Evolutionary conservation across 2,113 vertebrate species (phyloP).

Genomic region (Phalacrocorax aristotelis): DNA sequence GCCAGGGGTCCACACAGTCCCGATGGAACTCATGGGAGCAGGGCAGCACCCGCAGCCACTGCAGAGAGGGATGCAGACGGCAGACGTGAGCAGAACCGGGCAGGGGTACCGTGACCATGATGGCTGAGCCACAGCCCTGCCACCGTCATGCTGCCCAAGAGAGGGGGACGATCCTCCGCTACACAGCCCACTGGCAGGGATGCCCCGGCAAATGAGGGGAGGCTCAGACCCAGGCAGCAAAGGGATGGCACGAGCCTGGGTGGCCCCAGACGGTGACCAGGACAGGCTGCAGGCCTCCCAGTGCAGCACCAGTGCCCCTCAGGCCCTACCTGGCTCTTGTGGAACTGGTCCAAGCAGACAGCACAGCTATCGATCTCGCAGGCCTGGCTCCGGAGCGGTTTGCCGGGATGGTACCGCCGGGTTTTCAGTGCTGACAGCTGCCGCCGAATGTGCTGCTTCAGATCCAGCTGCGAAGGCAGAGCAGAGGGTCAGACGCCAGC

Average conservation of each 20-base stretch:
- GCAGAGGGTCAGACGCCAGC: not conserved
- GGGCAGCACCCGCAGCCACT: constrained; percentile 92
- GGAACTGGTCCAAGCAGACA: constrained; percentile 90
- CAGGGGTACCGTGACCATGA: rapidly evolving
- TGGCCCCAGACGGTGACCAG: rapidly evolving
- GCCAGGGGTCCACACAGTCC: constrained; percentile 94
- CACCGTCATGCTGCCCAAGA: not conserved
- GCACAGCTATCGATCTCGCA: constrained; percentile 85
- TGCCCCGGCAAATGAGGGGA: rapidly evolving
- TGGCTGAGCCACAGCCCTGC: not conserved
- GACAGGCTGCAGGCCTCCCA: not conserved
- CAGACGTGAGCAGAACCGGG: rapidly evolving
- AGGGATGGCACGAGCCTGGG: rapidly evolving
- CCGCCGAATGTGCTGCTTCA: constrained; percentile 83
- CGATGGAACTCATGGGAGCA: constrained; percentile 93
- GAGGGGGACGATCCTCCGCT: rapidly evolving
- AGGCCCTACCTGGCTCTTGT: constrained; percentile 85
- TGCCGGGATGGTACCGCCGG: constrained; percentile 80
- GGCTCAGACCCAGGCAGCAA: not conserved
- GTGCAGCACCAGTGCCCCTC: not conserved
- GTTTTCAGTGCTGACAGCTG: constrained; percentile 82
- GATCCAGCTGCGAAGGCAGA: constrained; percentile 72
- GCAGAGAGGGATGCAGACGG: rapidly evolving
- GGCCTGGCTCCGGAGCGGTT: constrained; percentile 30
- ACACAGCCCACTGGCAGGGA: not conserved